Base-by-base conservation (phyloP, 2,888 invertebrate species). In the Zhengitettix transpicula region DNA sequence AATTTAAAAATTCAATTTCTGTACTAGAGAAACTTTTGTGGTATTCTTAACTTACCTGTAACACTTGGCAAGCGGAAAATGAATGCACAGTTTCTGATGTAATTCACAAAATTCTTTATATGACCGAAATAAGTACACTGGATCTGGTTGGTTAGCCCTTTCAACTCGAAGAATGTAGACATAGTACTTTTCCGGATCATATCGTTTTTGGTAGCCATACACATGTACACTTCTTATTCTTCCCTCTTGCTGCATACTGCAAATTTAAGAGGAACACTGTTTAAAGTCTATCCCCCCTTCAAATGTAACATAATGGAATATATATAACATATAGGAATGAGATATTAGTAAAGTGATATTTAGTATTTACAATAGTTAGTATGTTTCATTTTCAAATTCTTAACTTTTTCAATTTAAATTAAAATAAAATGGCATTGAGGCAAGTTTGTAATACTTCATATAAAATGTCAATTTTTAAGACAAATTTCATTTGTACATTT, bases 21-120 rank as follows among this genome's bases (percentile, higher is more conserved):
- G 40, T 16, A 52, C 51, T 9, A 51, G 0, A 51, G 1, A 28
- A 14, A 56, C 12, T 12, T 28, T 28, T n/a, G 1, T 3, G 8
- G 12, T 7, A 7, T 28, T 5, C 28, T 12, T 7, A n/a, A 17
- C 60, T 55, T 72, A 90, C 93, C 92, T 89, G 73, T 91, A 86
- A 66, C 94, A 83, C 71, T 89, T 90, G 14, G 93, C 89, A 65
- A 95, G 77, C 0, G 96, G 95, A 77, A 93, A 97, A 72, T 89
- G 86, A 66, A 89, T 77, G 70, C 92, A 90, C 55, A 99, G 77
- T 76, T 97, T 97, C 73, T 92, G 89, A 72, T 97, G 91, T 61
- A 99, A 84, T 74, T 99, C 99, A 14, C 89, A 87, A 74, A 98
- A 97, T 76, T 99, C 98, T 67, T 93, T 90, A 75, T 95, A 99